Base-by-base conservation (phyloP, 2,888 invertebrate species). In the Hydropsyche betteni region DNA sequence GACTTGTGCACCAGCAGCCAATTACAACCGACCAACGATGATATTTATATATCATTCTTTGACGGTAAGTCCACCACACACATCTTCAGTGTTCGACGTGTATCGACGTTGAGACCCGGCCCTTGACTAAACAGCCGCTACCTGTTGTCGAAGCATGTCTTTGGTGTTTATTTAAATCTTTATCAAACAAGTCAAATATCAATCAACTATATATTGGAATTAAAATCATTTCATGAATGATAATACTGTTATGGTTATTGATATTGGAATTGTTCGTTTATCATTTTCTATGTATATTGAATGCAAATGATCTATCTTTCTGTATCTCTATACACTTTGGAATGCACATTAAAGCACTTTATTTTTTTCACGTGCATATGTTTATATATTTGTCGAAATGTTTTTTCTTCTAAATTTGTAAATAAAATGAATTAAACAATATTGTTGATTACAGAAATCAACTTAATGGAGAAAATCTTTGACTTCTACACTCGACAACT, bases 1-100 rank as follows among this genome's bases (percentile, higher is more conserved):
- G 79, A 79, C 75, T 75, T 77, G 68, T 76, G 77, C 75, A 76
- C 77, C 74, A 76, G 75, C 77, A 61, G 76, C 68, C 69, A 75
- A 68, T 74, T 79, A 75, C 58, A 64, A 16, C 75, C 79, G 70
- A 38, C 68, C 61, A 68, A 68, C 34, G 77, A 79, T 51, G 76
- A 79, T 74, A 76, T 77, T 74, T 75, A 79, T 75, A 76, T 77
- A 74, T 75, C 77, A 44, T 76, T 76, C 68, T 74, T 74, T 14
- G 68, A 64, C 68, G 74, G 74, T 74, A 74, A 74, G 74, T 74
- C 74, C 61, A 75, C 74, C 34, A 76, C 71, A 34, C 76, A 71
- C 64, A 64, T 44, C 72, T 75, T 73, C 73, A 76, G 77, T 79
- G 76, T 44, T 44, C 33, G 44, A 16, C 55, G 24, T 61, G 52